Base-by-base conservation (phyloP, 2,113 vertebrate genomes). In the Sorex araneus region DNA sequence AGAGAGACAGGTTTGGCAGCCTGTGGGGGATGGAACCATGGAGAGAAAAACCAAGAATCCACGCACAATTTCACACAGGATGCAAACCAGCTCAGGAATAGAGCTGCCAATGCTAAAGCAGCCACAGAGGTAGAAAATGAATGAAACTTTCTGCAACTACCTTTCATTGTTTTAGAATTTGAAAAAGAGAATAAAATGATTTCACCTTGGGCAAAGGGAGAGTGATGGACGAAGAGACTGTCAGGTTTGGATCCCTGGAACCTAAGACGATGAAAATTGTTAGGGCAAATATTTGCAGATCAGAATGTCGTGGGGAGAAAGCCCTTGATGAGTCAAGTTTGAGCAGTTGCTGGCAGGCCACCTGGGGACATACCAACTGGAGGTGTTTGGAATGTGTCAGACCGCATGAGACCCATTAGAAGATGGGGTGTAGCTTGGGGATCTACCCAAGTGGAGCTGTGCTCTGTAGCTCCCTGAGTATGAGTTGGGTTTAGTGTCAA, bases 1-100 rank as follows among this genome's bases (percentile, higher is more conserved):
- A 50, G 57, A 81, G 84, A 96, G 93, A 91, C 60, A 50, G 54
- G 87, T 5, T 78, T 94, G 94, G 80, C 89, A 91, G 89, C 40
- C 2, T 4, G 6, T 80, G 64, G 73, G 69, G 69, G 50, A 88
- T 43, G 95, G 47, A 60, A 74, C 64, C 63, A 45, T 69, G 86
- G 36, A 70, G 63, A 63, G 40, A 82, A 66, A 84, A 83, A 32
- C 18, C 11, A 50, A 83, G 45, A 30, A 92, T 86, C 6, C 40
- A 23, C 3, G 2, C 27, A 34, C 11, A 3, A 0, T 83, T 86
- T 91, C 36, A 15, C 60, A 69, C 43, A 76, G 47, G 27, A 47
- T 88, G 36, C n/a, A 54, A 45, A 19, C 6, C 70, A 18, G 74
- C 9, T 30, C 43, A 15, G 30, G 23, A 9, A 15, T 30, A 32